Evolutionary conservation across 2,113 vertebrate species (phyloP), one percentile per base, ranked within the genome.

Genomic region (Plestiodon gilberti): DNA sequence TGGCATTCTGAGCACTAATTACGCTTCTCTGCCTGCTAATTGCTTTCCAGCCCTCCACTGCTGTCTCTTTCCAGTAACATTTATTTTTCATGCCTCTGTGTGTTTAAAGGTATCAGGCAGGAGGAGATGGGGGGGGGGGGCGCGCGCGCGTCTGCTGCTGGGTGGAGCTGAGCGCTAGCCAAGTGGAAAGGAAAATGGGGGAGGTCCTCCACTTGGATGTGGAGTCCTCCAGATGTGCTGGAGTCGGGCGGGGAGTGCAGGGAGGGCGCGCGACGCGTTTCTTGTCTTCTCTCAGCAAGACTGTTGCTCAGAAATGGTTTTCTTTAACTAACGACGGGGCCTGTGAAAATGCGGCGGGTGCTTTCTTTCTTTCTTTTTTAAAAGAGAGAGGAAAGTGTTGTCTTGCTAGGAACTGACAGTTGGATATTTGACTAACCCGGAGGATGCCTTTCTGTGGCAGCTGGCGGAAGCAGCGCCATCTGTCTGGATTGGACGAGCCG

Each of bases 21-120:
- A 95, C 40, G 91, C 91, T 93, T 93, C 94, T 93, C 88, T 93
- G 93, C 91, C 88, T 94, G 94, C 93, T 94, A 95, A 95, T 95
- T 93, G 93, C 94, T 94, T 94, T 83, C 93, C 92, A 89, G 89
- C 92, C 94, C 91, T 93, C 90, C 67, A 90, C 92, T 18, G 88
- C 94, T 70, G 78, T 70, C 92, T 93, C 89, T 87, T 87, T 82
- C 14, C 55, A 85, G 89, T 89, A 90, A 90, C 91, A 74, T 92
- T 94, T 93, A 91, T 94, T 94, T 93, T 93, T 87, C 93, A 91
- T 3, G 90, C 78, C 76, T 87, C 89, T 92, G 0, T 90, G 93
- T 94, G 92, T 90, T 94, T 91, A 91, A 93, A 93, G 85, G 62
- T 14, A 92, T 83, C 55, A 73, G 59, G 90, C 69, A 0, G 3